Evolutionary conservation across 2,888 invertebrate species (phyloP).

Genomic region (Cabera pusaria): DNA sequence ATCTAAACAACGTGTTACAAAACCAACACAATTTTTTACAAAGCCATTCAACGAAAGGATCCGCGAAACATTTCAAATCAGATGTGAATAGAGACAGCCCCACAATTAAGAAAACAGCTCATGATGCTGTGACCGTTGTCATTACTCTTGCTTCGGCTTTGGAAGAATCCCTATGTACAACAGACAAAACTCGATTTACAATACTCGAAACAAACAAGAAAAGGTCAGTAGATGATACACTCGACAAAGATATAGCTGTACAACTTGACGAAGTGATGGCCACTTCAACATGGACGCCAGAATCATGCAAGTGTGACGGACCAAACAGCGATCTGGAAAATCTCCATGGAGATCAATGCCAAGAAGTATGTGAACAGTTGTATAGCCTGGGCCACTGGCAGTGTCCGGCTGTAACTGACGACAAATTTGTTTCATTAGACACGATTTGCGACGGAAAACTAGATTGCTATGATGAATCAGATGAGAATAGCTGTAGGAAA

Average conservation of each 20-base stretch:
- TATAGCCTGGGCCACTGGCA: conserved; percentile 48
- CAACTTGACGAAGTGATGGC: no score
- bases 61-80: conserved; percentile 3
- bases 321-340: no score
- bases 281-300: conserved; percentile 32
- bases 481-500: conserved; percentile 55
- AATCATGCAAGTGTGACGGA: conserved; percentile 48
- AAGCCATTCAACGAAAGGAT: conserved; percentile 29
- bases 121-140: conserved; percentile 49
- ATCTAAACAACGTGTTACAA: conserved; percentile 44
- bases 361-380: conserved; percentile 45
- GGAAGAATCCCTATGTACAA: conserved; percentile 46
- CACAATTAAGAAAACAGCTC: conserved; percentile 30
- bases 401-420: conserved; percentile 50
- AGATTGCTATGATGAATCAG: conserved; percentile 66
- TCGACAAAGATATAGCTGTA: no score
- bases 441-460: conserved; percentile 66
- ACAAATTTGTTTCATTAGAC: conserved; percentile 46
- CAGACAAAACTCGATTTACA: no score
- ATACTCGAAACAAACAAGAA: no score
- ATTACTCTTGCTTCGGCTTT: conserved; percentile 46
- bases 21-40: conserved; percentile 48
- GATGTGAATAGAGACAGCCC: no score
- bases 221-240: no score
- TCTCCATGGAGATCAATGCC: conserved; percentile 33